Conservation (phyloP, 1,140 invertebrate species). For the Euglossa dilemma region DNA sequence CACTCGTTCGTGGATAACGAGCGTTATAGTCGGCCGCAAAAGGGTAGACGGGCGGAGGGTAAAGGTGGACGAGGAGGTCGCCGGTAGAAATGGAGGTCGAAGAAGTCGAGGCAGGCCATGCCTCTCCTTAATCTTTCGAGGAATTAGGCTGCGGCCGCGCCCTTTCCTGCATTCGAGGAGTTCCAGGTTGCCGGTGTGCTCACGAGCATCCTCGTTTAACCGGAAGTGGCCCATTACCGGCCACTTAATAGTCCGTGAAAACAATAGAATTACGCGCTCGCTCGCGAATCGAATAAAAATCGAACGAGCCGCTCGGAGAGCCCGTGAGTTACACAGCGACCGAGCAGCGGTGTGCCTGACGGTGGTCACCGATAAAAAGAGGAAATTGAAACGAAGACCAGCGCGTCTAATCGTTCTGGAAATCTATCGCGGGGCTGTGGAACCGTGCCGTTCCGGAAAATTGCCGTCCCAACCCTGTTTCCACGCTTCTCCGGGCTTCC, state of each 20-base stretch:
- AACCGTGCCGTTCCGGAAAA: slow-evolving; percentile 66
- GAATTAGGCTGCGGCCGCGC: slow-evolving; percentile 80
- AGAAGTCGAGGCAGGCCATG: slow-evolving; percentile 51
- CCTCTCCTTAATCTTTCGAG: slow-evolving; percentile 81
- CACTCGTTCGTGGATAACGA: slow-evolving; percentile 52
- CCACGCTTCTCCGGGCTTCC: not conserved
- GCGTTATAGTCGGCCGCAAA: slow-evolving; percentile 37
- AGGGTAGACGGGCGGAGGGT: slow-evolving; percentile 37
- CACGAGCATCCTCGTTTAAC: slow-evolving; percentile 70
- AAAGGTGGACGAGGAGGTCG: slow-evolving; percentile 60
- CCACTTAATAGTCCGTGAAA: slow-evolving; percentile 83
- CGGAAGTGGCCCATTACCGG: slow-evolving; percentile 80
- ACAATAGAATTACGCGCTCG: slow-evolving; percentile 81
- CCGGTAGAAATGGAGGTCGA: slow-evolving; percentile 68
- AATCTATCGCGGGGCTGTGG: slow-evolving; percentile 65
- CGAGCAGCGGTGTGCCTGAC: too few species aligned
- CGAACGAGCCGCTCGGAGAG: slow-evolving; percentile 38
- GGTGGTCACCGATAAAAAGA: slow-evolving; percentile 41
- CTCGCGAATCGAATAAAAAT: slow-evolving; percentile 80
- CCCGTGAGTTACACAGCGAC: not conserved
- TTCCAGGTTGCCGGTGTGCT: slow-evolving; percentile 55
- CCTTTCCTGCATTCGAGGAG: slow-evolving; percentile 82
- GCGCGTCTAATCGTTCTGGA: slow-evolving; percentile 69
- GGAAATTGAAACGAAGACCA: slow-evolving; percentile 70
- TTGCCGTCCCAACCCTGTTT: slow-evolving; percentile 41